phyloP scores from a whole-genome alignment of 2,888 invertebrate species.

The Drosophila bunnanda region DNA sequence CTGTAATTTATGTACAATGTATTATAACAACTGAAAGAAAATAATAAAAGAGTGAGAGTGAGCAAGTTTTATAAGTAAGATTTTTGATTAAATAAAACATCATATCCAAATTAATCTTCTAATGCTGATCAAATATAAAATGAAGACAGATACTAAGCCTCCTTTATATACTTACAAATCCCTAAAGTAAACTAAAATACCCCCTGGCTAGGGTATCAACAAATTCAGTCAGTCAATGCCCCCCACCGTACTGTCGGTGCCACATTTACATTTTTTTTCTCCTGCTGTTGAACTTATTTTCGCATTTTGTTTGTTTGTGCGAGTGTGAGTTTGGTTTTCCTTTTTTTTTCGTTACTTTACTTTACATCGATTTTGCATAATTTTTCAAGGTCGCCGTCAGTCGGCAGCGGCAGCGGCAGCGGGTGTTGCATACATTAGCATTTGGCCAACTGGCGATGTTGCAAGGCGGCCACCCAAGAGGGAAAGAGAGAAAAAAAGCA shows the following conservation, averaged over 20 bases:
- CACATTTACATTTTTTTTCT: slow-evolving; percentile 75
- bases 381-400: slow-evolving; percentile 83
- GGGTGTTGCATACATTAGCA: slow-evolving; percentile 82
- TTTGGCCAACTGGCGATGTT: slow-evolving; percentile 65
- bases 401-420: slow-evolving; percentile 62
- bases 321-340: slow-evolving; percentile 48
- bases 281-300: slow-evolving; percentile 70
- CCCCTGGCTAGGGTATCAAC: background rate
- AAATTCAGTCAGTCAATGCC: slow-evolving; percentile 20
- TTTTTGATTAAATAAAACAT: too few species aligned
- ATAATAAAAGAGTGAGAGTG: too few species aligned
- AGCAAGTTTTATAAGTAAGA: too few species aligned
- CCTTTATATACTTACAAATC: background rate
- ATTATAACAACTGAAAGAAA: too few species aligned
- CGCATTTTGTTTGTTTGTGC: slow-evolving; percentile 68
- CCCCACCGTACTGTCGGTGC: slow-evolving; percentile 56
- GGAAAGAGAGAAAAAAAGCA: slow-evolving; percentile 23
- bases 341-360: slow-evolving; percentile 52
- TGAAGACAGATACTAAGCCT: background rate
- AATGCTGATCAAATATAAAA: background rate
- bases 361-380: slow-evolving; percentile 83
- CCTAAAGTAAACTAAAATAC: too few species aligned
- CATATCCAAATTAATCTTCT: background rate
- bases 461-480: slow-evolving; percentile 62
- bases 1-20: too few species aligned